phyloP scores from a whole-genome alignment of 2,113 vertebrate species.

The Sarotherodon lohbergeri region DNA sequence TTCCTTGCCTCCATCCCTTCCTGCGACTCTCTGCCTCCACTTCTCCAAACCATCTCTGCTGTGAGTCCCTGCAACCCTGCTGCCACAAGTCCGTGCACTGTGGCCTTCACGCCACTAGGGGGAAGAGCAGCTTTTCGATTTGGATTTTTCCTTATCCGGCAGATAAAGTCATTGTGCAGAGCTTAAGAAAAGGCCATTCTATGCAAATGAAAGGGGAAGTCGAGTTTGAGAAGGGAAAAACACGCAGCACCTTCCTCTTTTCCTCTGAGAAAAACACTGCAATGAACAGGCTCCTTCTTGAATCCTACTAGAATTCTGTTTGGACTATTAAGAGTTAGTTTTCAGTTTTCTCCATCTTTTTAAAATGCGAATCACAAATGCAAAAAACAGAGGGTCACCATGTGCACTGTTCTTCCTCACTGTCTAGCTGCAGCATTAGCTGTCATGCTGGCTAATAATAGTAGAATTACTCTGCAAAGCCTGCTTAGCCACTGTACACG shows the following conservation, averaged over 20 bases:
- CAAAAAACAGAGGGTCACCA: not conserved
- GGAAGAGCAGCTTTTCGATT: slow-evolving; percentile 16
- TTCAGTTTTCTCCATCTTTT: not conserved
- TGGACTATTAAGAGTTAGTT: not conserved
- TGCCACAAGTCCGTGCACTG: not conserved
- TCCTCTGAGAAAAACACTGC: not conserved
- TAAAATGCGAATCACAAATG: not conserved
- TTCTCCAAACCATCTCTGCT: not conserved
- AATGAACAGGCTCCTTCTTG: not conserved
- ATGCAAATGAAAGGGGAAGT: slow-evolving; percentile 43
- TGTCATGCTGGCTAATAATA: slow-evolving; percentile 43
- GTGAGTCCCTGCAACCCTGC: not conserved
- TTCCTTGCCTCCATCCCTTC: not conserved
- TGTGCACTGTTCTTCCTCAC: not conserved
- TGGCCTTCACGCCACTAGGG: slow-evolving; percentile 37
- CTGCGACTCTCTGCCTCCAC: not conserved
- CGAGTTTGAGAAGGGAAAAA: not conserved
- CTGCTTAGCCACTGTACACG: slow-evolving; percentile 42
- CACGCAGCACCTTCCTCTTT: slow-evolving; percentile 2
- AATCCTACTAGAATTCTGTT: not conserved
- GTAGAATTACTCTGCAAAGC: slow-evolving; percentile 57
- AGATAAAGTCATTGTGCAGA: not conserved
- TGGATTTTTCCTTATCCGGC: not conserved
- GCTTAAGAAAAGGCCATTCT: slow-evolving; percentile 25
- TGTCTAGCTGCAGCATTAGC: slow-evolving; percentile 37